Base-by-base conservation (phyloP, 2,797 vertebrate species). In the Brachyrhaphis roseni region DNA sequence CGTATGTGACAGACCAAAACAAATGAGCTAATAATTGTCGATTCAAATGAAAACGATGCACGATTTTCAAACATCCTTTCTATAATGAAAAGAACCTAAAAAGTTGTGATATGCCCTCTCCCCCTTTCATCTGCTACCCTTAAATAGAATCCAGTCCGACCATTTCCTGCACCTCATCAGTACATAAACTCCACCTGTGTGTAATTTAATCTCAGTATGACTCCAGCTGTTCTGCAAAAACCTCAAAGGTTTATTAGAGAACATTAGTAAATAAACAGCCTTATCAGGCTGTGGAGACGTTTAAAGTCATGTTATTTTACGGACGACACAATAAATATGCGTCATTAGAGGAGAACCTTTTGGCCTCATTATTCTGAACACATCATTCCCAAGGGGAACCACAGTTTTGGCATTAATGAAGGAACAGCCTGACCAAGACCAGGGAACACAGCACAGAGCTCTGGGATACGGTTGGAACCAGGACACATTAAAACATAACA, bases 241-340 rank as follows among this genome's bases (percentile, higher is more conserved):
- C 39, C 41, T 71, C 23, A n/a, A n/a, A 71, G 68, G 41, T 71
- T 68, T 71, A n/a, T 70, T 41, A 70, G 23, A 70, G 66, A 70
- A 70, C 18, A 5, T 45, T 45, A 43, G 39, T 15, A 43, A 72
- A 26, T 7, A 45, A 46, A 45, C 26, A 72, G 68, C 41, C 13
- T 72, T 26, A 8, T 71, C 15, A n/a, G 15, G 41, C 41, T 23
- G 36, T 26, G 36, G 36, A 41, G 26, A 71, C 28, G 26, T 72
- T 71, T 28, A 45, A 46, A 72, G 43, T 6, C 26, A 43, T 41
- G 68, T 28, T 46, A 46, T 72, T 72, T 72, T 72, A 46, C 43
- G 3, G 26, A 45, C 41, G 68, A 72, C 36, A 43, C 20, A 41
- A 41, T 20, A 70, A 39, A 43, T 43, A 43, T 43, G 39, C 12